Evolutionary conservation across 2,888 invertebrate species (phyloP).

Genomic region (Acleris sparsana): DNA sequence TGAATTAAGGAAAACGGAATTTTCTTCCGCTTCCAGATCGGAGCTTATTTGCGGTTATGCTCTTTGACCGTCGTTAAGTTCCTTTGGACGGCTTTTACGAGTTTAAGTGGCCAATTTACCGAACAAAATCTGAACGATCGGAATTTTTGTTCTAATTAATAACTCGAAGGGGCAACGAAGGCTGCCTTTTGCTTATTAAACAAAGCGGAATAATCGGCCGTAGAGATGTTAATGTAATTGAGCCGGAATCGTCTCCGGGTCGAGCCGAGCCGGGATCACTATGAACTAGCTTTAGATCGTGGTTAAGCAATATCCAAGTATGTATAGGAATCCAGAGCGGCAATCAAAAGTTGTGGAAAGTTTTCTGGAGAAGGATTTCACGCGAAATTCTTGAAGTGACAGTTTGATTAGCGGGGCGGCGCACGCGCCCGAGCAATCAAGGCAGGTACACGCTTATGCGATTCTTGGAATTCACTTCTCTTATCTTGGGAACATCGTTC

Average conservation of each 20-base stretch:
- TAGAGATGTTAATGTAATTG: slow-evolving; percentile 61
- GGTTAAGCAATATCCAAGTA: slow-evolving; percentile 77
- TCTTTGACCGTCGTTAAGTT: slow-evolving; percentile 84
- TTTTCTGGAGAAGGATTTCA: slow-evolving; percentile 78
- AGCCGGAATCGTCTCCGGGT: slow-evolving; percentile 43
- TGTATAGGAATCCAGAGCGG: slow-evolving; percentile 69
- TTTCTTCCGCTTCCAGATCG: slow-evolving; percentile 77
- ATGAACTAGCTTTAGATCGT: slow-evolving; percentile 51
- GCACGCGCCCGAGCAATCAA: slow-evolving; percentile 51
- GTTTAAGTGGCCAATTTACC: slow-evolving; percentile 82
- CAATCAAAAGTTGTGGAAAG: slow-evolving; percentile 81
- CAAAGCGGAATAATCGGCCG: slow-evolving; percentile 68
- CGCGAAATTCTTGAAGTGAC: slow-evolving; percentile 83
- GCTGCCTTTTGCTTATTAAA: slow-evolving; percentile 68
- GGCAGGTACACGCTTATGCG: slow-evolving; percentile 58
- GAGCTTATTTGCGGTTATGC: slow-evolving; percentile 83
- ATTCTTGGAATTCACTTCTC: slow-evolving; percentile 70
- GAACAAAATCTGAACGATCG: slow-evolving; percentile 80
- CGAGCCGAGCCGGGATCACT: neutral
- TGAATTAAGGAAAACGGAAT: slow-evolving; percentile 80
- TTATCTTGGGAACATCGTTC: neutral
- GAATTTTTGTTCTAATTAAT: slow-evolving; percentile 83
- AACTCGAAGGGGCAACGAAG: slow-evolving; percentile 66
- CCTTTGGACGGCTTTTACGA: slow-evolving; percentile 79
- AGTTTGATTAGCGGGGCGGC: slow-evolving; percentile 83